phyloP scores from a whole-genome alignment of 2,888 invertebrate species.

The Stegophylla sp. region DNA sequence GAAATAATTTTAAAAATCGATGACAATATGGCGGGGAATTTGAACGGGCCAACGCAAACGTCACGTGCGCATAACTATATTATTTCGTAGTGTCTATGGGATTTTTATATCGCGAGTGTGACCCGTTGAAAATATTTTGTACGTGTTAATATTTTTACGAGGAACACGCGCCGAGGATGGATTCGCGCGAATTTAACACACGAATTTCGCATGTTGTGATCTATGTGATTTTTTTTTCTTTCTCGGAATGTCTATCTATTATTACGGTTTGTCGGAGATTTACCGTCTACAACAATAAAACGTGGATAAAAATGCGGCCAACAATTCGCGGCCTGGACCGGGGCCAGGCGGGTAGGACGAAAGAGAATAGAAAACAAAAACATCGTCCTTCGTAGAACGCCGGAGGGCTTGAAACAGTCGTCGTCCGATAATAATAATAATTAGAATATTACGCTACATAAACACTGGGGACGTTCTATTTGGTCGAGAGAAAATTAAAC shows the following conservation, averaged over 20 bases:
- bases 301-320: background rate
- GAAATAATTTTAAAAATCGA: too few species aligned
- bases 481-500: background rate
- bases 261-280: background rate
- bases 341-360: too few species aligned
- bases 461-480: background rate
- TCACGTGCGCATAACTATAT: too few species aligned
- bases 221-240: background rate
- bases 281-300: conserved; percentile 16
- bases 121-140: too few species aligned
- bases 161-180: background rate
- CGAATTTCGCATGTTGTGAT: background rate
- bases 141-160: background rate
- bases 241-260: conserved; percentile 22
- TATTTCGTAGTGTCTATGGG: too few species aligned
- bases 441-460: conserved; percentile 3
- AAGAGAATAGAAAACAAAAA: background rate
- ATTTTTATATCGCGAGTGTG: too few species aligned
- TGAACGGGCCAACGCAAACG: too few species aligned
- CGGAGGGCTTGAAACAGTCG: background rate
- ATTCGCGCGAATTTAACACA: background rate
- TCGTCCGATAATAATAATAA: too few species aligned
- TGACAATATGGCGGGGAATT: too few species aligned
- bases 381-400: background rate
- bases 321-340: background rate